Evolutionary conservation across 2,888 invertebrate species (phyloP).

Genomic region (Macrosoma leucophasiata): DNA sequence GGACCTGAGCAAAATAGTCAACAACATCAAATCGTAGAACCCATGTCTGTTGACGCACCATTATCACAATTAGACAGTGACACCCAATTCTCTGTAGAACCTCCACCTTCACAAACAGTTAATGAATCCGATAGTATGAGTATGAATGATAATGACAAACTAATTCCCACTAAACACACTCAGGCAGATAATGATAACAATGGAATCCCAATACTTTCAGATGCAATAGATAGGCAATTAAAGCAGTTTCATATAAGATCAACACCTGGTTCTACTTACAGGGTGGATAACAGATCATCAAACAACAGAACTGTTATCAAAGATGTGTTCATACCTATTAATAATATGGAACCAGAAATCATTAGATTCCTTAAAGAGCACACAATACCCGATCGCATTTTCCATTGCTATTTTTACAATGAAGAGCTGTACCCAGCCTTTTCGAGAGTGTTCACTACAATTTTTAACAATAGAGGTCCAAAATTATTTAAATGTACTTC

Average conservation of each 20-base stretch:
- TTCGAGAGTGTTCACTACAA: slow-evolving; percentile 11
- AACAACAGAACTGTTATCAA: slow-evolving; percentile 18
- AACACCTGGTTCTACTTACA: slow-evolving; percentile 22
- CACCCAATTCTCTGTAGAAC: too few species aligned
- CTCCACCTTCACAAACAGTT: too few species aligned
- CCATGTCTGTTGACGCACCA: background rate
- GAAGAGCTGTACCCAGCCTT: slow-evolving; percentile 21
- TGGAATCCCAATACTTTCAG: slow-evolving; percentile 17
- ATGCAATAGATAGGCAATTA: slow-evolving; percentile 28
- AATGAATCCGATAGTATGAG: background rate
- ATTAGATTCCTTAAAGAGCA: slow-evolving; percentile 19
- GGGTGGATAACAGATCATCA: slow-evolving; percentile 25
- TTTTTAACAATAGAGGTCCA: slow-evolving; percentile 18
- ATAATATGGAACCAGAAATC: slow-evolving; percentile 21
- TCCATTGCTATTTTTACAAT: slow-evolving; percentile 10
- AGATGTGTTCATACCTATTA: slow-evolving; percentile 24
- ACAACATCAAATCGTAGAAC: slow-evolving; percentile 1
- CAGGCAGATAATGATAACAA: slow-evolving; percentile 9
- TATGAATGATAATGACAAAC: slow-evolving; percentile 4
- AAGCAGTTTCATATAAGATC: slow-evolving; percentile 29
- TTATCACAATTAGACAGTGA: slow-evolving; percentile 1
- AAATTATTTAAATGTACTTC: slow-evolving; percentile 12
- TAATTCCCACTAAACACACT: slow-evolving; percentile 5
- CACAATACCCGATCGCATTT: slow-evolving; percentile 12
- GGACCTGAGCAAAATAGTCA: background rate